Evolutionary conservation across 2,888 invertebrate genomes (phyloP).

Genomic region (Lithophane leautieri): DNA sequence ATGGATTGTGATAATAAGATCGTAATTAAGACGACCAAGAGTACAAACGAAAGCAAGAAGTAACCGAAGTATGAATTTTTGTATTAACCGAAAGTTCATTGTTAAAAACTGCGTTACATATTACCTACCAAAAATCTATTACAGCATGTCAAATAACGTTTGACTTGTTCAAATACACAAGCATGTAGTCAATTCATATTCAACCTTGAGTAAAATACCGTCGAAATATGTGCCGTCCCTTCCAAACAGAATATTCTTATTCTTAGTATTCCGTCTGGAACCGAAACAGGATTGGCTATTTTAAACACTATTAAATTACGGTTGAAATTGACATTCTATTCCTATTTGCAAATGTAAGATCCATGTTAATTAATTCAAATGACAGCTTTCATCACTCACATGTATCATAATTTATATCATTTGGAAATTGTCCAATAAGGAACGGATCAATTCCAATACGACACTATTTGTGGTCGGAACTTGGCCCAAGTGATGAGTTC

Average conservation of each 20-base stretch:
- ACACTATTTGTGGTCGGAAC: slow-evolving; percentile 40
- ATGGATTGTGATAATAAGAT: not conserved
- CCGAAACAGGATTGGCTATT: slow-evolving; percentile 37
- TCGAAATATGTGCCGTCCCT: not conserved
- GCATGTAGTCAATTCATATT: not conserved
- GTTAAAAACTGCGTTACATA: not conserved
- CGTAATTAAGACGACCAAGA: not conserved
- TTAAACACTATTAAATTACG: slow-evolving; percentile 34
- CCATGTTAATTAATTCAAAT: slow-evolving; percentile 37
- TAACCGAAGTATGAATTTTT: not conserved
- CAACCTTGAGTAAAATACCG: not conserved
- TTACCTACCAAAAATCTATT: not conserved
- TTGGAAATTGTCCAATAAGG: slow-evolving; percentile 63
- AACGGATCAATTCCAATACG: slow-evolving; percentile 49
- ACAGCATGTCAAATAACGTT: slow-evolving; percentile 9
- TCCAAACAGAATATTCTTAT: slow-evolving; percentile 28
- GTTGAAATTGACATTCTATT: slow-evolving; percentile 23
- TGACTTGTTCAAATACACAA: not conserved
- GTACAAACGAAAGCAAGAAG: not conserved
- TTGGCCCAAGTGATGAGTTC: slow-evolving; percentile 23
- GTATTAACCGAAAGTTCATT: not conserved
- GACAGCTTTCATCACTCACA: slow-evolving; percentile 48
- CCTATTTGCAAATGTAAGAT: slow-evolving; percentile 30
- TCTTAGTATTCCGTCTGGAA: slow-evolving; percentile 34
- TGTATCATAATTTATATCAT: slow-evolving; percentile 52